Evolutionary conservation across 2,113 vertebrate species (phyloP), one percentile per base, ranked within the genome.

Genomic region (Sturnira hondurensis): DNA sequence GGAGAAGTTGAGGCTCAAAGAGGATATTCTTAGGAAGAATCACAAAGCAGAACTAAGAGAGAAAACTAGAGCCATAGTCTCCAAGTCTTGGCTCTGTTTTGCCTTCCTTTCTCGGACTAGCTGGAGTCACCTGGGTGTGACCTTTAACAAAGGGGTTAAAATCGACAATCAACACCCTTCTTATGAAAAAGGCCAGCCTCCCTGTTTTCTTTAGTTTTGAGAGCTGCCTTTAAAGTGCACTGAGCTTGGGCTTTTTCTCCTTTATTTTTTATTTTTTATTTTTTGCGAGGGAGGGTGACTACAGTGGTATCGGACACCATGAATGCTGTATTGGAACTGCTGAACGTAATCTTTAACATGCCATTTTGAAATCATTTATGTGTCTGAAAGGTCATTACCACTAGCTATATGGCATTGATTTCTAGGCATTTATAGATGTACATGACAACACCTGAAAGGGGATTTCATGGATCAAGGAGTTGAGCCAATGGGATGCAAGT

Each of bases 321-420:
- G 81, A 28, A 9, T 67, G 56, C 52, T 92, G 70, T 95, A 94
- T 95, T 95, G 73, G 89, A 97, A 97, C 92, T 83, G 56, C 96
- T 97, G 76, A 87, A 91, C 91, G 87, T 96, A 96, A 90, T 96
- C 97, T 96, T 96, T 86, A 91, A 95, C n/a, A 63, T 94, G 93
- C 85, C 97, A 97, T 97, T 97, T 93, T 43, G 58, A 96, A 98
- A 96, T 92, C 93, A 82, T 81, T 77, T 89, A 77, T 95, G 71
- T 94, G 87, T 97, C 92, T 77, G 77, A 97, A 96, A 96, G 96
- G 96, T 97, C 98, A 97, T 89, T 97, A 71, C 45, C 11, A 28
- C 76, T 89, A 86, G 67, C 86, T 96, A 92, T 97, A 94, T 47
- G 91, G 56, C 94, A 98, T 93, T 95, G 96, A 97, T 98, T 98